Evolutionary conservation across 2,888 invertebrate species (phyloP), one percentile per base, ranked within the genome.

Genomic region (Operophtera brumata): DNA sequence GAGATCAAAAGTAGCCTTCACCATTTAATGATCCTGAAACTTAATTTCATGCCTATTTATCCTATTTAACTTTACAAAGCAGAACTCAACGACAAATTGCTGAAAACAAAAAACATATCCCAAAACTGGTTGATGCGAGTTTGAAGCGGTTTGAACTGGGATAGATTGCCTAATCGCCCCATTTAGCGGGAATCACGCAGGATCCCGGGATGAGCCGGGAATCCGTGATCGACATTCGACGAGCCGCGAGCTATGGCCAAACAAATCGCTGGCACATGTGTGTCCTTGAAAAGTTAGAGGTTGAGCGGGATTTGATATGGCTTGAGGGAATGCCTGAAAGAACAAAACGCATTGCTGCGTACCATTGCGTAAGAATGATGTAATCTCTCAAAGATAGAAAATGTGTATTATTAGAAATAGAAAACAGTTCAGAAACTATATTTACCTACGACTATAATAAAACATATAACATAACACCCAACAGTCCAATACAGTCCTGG

Each of bases 141-240:
- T 78, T 75, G 71, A 76, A 71, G 63, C 72, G 69, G 68, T 58
- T 75, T 70, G 70, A 75, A 74, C 73, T 65, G 68, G 77, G 77
- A 74, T 77, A 73, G 70, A 78, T 77, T 72, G 77, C 75, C 78
- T 84, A 84, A 84, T 82, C 82, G 77, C 69, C 73, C 81, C 80
- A 80, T 82, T 82, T 81, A 69, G 76, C 75, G 74, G 75, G 78
- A 77, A 77, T 70, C 70, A 63, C 73, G 66, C 66, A 4, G 58
- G 77, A 77, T 73, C 65, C 67, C 67, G 70, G 74, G 75, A 74
- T 77, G 74, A 78, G 66, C 65, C 70, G 68, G 68, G 75, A 76
- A 81, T 78, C 77, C 77, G 74, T 78, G 76, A 82, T 82, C 77
- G 75, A 75, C 64, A 76, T 77, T 71, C 77, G 73, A 78, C 73